Evolutionary conservation across 2,888 invertebrate genomes (phyloP).

Genomic region (Rutpela maculata): DNA sequence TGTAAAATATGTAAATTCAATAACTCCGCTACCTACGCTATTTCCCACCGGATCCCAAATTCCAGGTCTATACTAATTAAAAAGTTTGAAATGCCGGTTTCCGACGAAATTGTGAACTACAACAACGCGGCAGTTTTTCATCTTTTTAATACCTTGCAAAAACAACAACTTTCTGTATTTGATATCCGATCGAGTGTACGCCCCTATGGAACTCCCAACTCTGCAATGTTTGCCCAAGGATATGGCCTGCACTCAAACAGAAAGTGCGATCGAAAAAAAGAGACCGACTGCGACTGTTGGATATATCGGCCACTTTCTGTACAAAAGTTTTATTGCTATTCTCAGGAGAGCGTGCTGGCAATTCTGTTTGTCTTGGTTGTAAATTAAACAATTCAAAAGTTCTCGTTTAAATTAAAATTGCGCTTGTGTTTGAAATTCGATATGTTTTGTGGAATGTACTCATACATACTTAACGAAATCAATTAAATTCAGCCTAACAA

Average conservation of each 20-base stretch:
- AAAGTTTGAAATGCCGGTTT: background rate
- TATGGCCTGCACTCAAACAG: slow-evolving; percentile 2
- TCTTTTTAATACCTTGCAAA: background rate
- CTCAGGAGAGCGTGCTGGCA: background rate
- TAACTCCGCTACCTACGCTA: background rate
- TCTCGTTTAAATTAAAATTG: background rate
- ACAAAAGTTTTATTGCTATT: slow-evolving; percentile 2
- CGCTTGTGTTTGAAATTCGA: background rate
- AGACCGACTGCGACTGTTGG: background rate
- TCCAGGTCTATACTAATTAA: background rate
- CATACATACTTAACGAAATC: no score
- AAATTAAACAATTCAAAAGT: background rate
- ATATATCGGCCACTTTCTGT: background rate
- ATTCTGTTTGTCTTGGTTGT: background rate
- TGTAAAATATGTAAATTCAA: slow-evolving; percentile 1
- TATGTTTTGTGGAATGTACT: no score
- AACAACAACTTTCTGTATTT: slow-evolving; percentile 4
- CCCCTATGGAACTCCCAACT: background rate
- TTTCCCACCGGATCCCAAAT: slow-evolving; percentile 1
- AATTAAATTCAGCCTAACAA: no score
- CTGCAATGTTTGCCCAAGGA: slow-evolving; percentile 3
- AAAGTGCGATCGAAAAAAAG: slow-evolving; percentile 1
- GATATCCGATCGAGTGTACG: background rate
- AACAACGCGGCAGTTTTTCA: background rate
- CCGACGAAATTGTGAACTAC: background rate